Conservation (phyloP, 1,140 invertebrate species). For the Harpegnathos saltator region DNA sequence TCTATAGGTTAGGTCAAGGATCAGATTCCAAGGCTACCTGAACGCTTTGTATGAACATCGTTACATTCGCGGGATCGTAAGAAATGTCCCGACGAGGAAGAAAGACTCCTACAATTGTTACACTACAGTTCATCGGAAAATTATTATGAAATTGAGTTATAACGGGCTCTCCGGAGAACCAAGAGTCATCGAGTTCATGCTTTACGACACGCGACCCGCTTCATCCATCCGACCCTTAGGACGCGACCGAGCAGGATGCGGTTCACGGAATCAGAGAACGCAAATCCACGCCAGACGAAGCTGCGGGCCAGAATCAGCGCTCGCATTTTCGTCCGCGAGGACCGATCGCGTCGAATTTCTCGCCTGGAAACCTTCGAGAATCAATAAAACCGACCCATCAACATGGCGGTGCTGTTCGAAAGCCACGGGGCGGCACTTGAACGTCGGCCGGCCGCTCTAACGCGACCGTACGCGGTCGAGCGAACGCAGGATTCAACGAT, state of each 20-base stretch:
- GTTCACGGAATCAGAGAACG: not conserved
- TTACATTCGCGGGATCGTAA: not conserved
- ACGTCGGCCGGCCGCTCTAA: constrained; percentile 12
- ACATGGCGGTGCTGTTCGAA: constrained; percentile 81
- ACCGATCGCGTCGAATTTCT: constrained; percentile 8
- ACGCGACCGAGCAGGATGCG: not conserved
- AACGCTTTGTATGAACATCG: not conserved
- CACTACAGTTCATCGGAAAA: not conserved
- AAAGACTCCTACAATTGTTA: not conserved
- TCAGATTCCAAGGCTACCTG: not conserved
- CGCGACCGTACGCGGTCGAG: not conserved
- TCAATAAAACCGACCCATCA: constrained; percentile 82
- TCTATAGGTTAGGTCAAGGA: constrained; percentile 34
- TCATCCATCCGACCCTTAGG: too few species aligned
- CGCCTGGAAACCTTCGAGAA: constrained; percentile 83
- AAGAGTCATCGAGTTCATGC: not conserved
- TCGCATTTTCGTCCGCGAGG: not conserved
- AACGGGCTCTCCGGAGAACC: not conserved
- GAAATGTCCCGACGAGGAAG: not conserved
- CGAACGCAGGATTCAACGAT: not conserved
- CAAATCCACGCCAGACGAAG: not conserved
- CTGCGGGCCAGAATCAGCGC: not conserved
- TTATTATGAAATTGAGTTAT: not conserved
- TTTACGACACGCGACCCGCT: not conserved
- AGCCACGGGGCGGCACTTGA: constrained; percentile 71